A percentile compares a stretch with the other conserved stretches of the same genome.
Conservation (phyloP, 2,888 invertebrate species). For the Agrotis puta region DNA sequence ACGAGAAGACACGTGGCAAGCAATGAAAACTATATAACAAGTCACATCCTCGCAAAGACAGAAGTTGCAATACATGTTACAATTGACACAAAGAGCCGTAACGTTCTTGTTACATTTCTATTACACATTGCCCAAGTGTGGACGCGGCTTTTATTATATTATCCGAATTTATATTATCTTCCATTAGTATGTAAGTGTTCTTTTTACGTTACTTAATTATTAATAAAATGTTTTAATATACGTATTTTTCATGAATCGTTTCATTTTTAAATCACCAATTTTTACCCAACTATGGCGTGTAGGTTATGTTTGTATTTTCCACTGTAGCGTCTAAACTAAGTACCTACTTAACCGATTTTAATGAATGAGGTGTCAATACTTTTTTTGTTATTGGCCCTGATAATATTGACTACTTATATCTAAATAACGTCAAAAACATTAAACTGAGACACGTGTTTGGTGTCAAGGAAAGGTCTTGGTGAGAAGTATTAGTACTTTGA, state of each 20-base stretch:
- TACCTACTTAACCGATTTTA: too few relatives aligned
- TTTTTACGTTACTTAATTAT: slow-evolving; percentile 19
- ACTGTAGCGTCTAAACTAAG: too few relatives aligned
- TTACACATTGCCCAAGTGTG: slow-evolving; percentile 2
- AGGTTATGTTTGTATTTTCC: too few relatives aligned
- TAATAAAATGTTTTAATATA: slow-evolving; percentile 10
- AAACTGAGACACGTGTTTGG: too few relatives aligned
- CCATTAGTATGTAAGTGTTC: slow-evolving; percentile 22
- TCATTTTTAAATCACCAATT: background rate
- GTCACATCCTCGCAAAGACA: background rate
- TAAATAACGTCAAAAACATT: too few relatives aligned
- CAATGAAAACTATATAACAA: background rate
- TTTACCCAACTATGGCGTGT: background rate
- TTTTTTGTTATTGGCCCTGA: too few relatives aligned
- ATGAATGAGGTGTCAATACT: too few relatives aligned
- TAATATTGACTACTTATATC: too few relatives aligned
- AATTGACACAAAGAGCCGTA: background rate
- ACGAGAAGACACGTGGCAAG: background rate
- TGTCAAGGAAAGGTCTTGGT: too few relatives aligned
- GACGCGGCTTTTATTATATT: background rate
- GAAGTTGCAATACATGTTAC: background rate
- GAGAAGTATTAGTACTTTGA: too few relatives aligned
- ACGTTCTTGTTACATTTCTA: slow-evolving; percentile 16
- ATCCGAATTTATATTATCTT: slow-evolving; percentile 16
- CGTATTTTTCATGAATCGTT: background rate